Evolutionary conservation across 2,888 invertebrate species (phyloP).

Genomic region (Cosmia trapezina): DNA sequence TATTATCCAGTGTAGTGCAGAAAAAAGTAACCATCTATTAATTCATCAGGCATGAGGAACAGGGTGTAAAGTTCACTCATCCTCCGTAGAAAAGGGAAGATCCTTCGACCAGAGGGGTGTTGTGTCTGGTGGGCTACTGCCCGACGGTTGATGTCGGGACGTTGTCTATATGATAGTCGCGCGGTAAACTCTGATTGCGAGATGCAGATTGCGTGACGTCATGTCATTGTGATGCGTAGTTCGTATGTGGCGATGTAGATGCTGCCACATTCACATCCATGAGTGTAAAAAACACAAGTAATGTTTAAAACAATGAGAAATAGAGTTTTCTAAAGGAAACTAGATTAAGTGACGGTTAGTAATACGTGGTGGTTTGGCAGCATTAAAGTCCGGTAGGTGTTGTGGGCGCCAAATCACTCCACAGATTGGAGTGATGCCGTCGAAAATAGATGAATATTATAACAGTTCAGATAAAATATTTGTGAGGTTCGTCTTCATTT

Average conservation of each 20-base stretch:
- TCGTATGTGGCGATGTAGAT: no score
- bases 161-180: no score
- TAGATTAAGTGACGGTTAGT: neutral
- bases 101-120: no score
- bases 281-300: neutral
- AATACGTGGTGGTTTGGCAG: neutral
- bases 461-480: neutral
- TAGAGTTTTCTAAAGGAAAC: neutral
- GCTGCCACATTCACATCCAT: no score
- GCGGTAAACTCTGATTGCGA: no score
- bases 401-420: neutral
- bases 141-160: no score
- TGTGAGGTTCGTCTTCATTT: neutral
- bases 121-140: no score
- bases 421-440: neutral
- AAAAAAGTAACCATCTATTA: neutral
- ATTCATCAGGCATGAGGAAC: no score
- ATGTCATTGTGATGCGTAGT: no score
- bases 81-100: no score
- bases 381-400: neutral
- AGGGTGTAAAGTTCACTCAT: no score
- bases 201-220: no score
- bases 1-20: neutral
- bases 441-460: neutral
- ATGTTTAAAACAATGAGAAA: neutral